Evolutionary conservation across 2,888 invertebrate species (phyloP).

Genomic region (Ryuthela nishihirai): DNA sequence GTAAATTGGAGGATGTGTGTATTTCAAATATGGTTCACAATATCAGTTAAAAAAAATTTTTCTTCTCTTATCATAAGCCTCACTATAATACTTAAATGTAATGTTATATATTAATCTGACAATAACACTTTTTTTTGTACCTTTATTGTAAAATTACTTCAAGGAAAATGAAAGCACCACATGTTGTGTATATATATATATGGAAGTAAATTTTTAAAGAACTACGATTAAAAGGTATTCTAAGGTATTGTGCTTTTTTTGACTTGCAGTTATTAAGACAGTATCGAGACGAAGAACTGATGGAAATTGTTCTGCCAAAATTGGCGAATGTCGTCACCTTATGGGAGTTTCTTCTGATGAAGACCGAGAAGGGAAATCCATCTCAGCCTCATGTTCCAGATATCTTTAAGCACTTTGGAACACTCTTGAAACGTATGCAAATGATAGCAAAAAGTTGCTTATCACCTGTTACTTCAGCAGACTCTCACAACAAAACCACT

Average conservation of each 20-base stretch:
- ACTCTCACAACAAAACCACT: conserved; percentile 12
- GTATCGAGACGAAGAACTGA: conserved; percentile 50
- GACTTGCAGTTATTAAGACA: conserved; percentile 41
- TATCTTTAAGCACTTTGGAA: conserved; percentile 43
- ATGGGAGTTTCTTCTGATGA: conserved; percentile 55
- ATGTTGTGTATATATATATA: too few relatives aligned
- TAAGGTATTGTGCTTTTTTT: background rate
- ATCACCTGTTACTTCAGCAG: conserved; percentile 27
- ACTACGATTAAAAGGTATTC: too few relatives aligned
- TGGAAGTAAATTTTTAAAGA: too few relatives aligned
- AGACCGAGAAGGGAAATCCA: conserved; percentile 48
- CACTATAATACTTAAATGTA: too few relatives aligned
- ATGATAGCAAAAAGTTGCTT: conserved; percentile 41
- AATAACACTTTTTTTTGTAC: too few relatives aligned
- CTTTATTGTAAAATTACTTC: too few relatives aligned
- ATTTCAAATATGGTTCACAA: too few relatives aligned
- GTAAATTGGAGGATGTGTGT: too few relatives aligned
- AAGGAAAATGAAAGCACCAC: too few relatives aligned
- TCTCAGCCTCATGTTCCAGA: conserved; percentile 41
- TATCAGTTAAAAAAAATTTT: too few relatives aligned
- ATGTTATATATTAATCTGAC: too few relatives aligned
- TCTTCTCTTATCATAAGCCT: too few relatives aligned
- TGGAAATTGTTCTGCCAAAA: conserved; percentile 53
- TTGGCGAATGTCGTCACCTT: conserved; percentile 51
- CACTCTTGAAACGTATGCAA: conserved; percentile 42